Evolutionary conservation across 2,797 vertebrate genomes (phyloP), one percentile per base, ranked within the genome.

Genomic region (Columba guinea): DNA sequence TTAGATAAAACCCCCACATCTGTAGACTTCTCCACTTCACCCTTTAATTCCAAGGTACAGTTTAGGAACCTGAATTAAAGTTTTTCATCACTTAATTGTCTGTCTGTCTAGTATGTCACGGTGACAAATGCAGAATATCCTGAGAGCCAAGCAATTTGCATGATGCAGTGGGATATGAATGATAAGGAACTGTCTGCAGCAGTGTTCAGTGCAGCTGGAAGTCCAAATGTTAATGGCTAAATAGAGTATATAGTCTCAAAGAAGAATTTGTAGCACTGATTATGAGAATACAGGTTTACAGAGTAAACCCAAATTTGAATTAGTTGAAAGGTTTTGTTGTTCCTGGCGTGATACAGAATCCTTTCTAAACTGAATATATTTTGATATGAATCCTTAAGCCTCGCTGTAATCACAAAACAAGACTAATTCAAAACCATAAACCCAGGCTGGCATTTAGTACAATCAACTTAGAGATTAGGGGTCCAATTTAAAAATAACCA

Each of bases 381-480:
- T 93, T 92, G 87, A 79, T 75, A 44, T 41, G 92, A 94, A 92
- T 88, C 44, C 75, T 93, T 95, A 93, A 94, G 6, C 39, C 49
- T 1, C 0, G 1, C 27, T 84, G 59, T 91, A 95, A 91, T 91
- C 81, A 75, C 44, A 84, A 95, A 97, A 97, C 51, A 92, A 96
- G 73, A 70, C 75, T 95, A 96, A 94, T 96, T 96, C 64, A 88
- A 91, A 96, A 71, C 55, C 94, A 79, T 95, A 73, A 87, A 14
- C 41, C 48, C 94, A 96, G 95, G 86, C 83, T 96, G 46, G 20
- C 77, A 65, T 92, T 94, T 95, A 95, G 68, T 79, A 58, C 39
- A 96, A 89, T 95, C 82, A 95, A 46, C 7, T 64, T 88, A 63
- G 58, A 89, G 76, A 92, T 81, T 88, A 96, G 81, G 15, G 17